Evolutionary conservation across 2,888 invertebrate species (phyloP).

Genomic region (Drosophila paranaensis): DNA sequence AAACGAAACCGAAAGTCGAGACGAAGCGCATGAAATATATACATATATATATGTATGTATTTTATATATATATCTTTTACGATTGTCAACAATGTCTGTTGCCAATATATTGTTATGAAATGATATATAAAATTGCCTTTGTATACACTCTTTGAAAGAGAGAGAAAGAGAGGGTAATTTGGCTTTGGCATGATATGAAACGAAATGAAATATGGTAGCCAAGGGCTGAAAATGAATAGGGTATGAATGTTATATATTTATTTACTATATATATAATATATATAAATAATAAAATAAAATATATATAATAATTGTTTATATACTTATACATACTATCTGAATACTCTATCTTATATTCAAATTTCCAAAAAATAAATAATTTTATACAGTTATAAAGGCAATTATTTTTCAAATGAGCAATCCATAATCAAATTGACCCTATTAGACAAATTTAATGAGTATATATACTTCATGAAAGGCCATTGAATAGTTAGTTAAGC

Average conservation of each 20-base stretch:
- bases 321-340: too few species aligned
- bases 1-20: slow-evolving; percentile 37
- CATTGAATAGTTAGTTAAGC: background rate
- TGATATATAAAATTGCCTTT: slow-evolving; percentile 26
- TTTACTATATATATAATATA: too few species aligned
- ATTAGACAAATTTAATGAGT: too few species aligned
- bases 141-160: background rate
- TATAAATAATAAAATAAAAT: too few species aligned
- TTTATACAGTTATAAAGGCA: too few species aligned
- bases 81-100: slow-evolving; percentile 45
- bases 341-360: too few species aligned
- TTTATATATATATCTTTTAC: slow-evolving; percentile 17
- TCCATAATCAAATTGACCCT: too few species aligned
- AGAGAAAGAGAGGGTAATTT: slow-evolving; percentile 19
- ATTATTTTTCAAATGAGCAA: too few species aligned
- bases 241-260: too few species aligned
- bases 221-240: background rate
- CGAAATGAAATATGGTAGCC: background rate
- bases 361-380: too few species aligned
- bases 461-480: background rate
- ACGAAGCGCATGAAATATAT: slow-evolving; percentile 2
- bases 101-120: slow-evolving; percentile 53
- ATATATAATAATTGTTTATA: too few species aligned
- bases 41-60: background rate
- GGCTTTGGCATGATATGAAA: background rate